Conservation (phyloP, 2,113 vertebrate genomes). For the Heliornis fulica region DNA sequence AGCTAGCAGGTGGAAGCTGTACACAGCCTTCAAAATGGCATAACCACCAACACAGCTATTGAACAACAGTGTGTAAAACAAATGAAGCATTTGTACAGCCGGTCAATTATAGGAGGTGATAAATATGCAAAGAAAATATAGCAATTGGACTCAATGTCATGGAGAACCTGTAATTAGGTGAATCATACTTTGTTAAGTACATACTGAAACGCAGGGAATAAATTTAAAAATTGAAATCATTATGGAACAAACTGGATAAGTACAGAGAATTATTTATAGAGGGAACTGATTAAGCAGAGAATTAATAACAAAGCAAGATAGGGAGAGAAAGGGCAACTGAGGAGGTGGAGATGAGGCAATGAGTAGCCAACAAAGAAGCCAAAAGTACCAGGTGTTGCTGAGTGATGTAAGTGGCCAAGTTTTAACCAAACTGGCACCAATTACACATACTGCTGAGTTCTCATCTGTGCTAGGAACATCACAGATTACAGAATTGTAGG, state of each 20-base stretch:
- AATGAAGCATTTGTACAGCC: background rate
- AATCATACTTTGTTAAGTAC: background rate
- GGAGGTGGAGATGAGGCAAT: background rate
- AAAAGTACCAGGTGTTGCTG: background rate
- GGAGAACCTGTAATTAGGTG: background rate
- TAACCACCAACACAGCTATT: background rate
- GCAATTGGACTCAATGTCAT: background rate
- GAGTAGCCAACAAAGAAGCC: background rate
- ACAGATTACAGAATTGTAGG: too few species aligned
- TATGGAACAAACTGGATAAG: background rate
- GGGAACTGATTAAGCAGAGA: background rate
- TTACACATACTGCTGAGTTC: background rate
- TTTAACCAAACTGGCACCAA: background rate
- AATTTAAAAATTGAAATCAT: background rate
- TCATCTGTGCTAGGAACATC: background rate
- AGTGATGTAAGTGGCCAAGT: background rate
- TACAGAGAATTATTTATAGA: background rate
- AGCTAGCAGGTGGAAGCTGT: background rate
- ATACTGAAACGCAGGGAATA: background rate
- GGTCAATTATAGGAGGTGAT: background rate
- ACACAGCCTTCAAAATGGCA: background rate
- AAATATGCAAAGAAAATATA: background rate
- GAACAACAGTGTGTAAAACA: background rate
- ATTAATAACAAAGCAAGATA: background rate
- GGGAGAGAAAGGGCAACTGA: background rate